Percentiles rank a stretch among this genome's conserved stretches.
Evolutionary conservation across 1,140 invertebrate species (phyloP).

Genomic region (Cyclargus thomasi): DNA sequence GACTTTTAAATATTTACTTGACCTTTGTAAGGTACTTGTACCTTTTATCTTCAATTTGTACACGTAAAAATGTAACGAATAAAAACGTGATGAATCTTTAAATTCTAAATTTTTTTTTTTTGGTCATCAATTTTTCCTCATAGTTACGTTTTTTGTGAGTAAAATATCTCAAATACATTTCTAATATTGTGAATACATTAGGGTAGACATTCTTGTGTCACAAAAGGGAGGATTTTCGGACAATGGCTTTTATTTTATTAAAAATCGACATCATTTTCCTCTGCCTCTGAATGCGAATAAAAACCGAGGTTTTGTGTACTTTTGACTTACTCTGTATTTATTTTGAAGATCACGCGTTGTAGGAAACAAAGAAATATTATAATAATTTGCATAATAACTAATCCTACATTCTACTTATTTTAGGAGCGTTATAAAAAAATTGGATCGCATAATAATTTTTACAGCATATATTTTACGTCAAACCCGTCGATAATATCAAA

Average conservation of each 20-base stretch:
- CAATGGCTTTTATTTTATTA: background rate
- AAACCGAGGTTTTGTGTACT: background rate
- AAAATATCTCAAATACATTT: background rate
- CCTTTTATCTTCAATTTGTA: background rate
- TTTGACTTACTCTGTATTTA: background rate
- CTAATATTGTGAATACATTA: slow-evolving; percentile 1
- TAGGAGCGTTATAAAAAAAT: too few species aligned
- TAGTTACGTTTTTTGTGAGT: background rate
- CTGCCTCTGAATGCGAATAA: background rate
- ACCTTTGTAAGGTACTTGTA: background rate
- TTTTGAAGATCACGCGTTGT: too few species aligned
- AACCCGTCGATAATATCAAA: background rate
- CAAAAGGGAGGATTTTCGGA: slow-evolving; percentile 26
- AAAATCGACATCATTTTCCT: slow-evolving; percentile 8
- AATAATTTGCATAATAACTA: too few species aligned
- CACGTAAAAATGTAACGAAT: too few species aligned
- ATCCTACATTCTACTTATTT: too few species aligned
- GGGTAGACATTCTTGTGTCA: background rate
- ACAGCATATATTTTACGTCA: too few species aligned
- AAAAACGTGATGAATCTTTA: too few species aligned
- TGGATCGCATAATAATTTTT: too few species aligned
- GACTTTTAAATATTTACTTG: slow-evolving; percentile 3
- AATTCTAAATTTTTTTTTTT: too few species aligned
- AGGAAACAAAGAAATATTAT: too few species aligned
- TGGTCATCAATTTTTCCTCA: too few species aligned